Evolutionary conservation across 1,140 invertebrate genomes (phyloP), one percentile per base, ranked within the genome.

Genomic region (Euglossa dilemma): DNA sequence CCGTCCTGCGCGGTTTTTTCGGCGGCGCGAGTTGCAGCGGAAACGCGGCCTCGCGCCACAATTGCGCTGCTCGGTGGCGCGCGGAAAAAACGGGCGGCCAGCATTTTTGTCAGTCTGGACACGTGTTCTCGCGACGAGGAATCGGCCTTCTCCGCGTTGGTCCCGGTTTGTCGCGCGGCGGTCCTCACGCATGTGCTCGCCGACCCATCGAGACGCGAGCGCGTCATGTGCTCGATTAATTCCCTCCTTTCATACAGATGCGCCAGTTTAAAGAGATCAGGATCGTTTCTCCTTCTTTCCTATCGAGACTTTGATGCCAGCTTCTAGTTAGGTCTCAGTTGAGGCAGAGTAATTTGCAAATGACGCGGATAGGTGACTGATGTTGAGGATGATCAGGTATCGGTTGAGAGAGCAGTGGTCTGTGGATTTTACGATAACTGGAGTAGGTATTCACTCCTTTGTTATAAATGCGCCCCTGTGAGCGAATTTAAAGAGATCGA

Each of bases 31-130:
- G 64, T 71, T 43, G 78, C 61, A 70, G 66, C 63, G 54, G 80
- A 77, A 83, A 83, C 56, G 74, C 80, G 63, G 63, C 73, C 73
- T 59, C 78, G 78, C 69, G 69, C 59, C 45, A 47, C 70, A 56
- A 64, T 45, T 36, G 36, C 78, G 78, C 45, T n/a, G 6, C 70
- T 61, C 54, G 75, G 6, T 18, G n/a, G 45, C 28, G 75, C 36
- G 52, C 12, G 25, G n/a, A 81, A 81, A 82, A 77, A 83, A 52
- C 28, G 28, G 28, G 56, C 63, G 43, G 56, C 28, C 74, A 54
- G 47, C 72, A 83, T 83, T 83, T 83, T 83, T 83, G 74, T 83
- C 74, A 70, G 80, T 83, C 80, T 83, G 74, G 74, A 83, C 80
- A 83, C 80, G 80, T 83, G 80, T 83, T 83, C 73, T n/a, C 14